Conservation (phyloP, 2,113 vertebrate genomes). For the Mionectes macconnelli region DNA sequence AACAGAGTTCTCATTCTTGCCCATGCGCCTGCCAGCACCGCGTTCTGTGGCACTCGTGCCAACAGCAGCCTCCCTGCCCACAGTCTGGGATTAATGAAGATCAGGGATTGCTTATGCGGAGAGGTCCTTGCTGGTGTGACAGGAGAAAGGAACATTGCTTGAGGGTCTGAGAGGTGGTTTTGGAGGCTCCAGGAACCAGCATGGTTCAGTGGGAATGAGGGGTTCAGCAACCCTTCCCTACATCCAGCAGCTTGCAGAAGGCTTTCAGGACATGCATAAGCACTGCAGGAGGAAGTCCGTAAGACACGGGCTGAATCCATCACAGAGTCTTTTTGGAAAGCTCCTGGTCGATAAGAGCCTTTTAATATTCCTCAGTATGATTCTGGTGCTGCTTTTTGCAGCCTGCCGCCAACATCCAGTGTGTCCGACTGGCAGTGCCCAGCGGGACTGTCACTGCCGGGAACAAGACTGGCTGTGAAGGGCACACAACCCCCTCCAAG, state of each 20-base stretch:
- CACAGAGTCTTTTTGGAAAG: not conserved
- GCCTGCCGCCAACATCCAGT: not conserved
- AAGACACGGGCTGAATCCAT: not conserved
- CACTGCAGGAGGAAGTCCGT: not conserved
- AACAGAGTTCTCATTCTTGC: not conserved
- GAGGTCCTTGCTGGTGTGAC: not conserved
- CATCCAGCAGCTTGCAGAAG: not conserved
- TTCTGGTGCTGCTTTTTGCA: not conserved
- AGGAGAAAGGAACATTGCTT: not conserved
- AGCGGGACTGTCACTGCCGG: rapidly evolving
- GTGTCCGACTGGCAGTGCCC: not conserved
- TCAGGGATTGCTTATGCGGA: not conserved
- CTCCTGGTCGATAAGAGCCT: not conserved
- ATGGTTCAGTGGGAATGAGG: not conserved
- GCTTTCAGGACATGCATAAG: not conserved
- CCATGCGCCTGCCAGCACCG: not conserved
- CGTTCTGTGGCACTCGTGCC: not conserved
- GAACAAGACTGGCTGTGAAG: not conserved
- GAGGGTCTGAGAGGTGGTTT: not conserved
- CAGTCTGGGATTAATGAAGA: not conserved
- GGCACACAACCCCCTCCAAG: not conserved
- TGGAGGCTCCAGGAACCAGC: not conserved
- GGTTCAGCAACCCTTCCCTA: not conserved
- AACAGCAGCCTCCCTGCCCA: not conserved
- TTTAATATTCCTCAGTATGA: not conserved